Conservation (phyloP, 2,797 vertebrate species). For the Rousettus madagascariensis region DNA sequence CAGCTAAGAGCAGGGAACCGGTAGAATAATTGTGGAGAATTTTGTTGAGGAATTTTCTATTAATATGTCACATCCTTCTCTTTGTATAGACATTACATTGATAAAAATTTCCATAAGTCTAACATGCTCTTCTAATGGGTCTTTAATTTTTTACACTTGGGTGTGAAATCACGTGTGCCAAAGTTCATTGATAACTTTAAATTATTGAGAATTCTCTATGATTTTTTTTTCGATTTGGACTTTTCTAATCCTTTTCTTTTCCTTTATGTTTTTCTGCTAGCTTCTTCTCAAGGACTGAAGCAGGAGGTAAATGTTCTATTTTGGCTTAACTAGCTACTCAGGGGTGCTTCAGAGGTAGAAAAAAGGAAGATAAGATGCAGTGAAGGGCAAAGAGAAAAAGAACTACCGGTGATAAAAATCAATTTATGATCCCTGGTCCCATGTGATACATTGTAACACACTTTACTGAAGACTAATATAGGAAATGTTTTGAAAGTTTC, state of each 20-base stretch:
- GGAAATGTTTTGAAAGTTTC: neutral
- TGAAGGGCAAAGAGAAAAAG: slow-evolving; percentile 57
- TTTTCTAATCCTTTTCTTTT: neutral
- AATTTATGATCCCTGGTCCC: slow-evolving; percentile 1
- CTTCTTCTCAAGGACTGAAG: slow-evolving; percentile 44
- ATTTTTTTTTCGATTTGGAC: neutral
- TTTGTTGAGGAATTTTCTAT: neutral
- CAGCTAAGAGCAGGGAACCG: neutral
- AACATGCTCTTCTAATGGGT: neutral
- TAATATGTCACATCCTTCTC: neutral
- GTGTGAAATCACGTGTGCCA: neutral
- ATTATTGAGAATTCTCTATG: neutral
- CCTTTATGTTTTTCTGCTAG: neutral
- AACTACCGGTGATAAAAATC: slow-evolving; percentile 16
- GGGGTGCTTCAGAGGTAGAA: slow-evolving; percentile 44
- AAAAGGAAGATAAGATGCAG: neutral
- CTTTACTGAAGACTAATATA: slow-evolving; percentile 21
- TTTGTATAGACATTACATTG: neutral
- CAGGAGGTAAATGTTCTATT: slow-evolving; percentile 57
- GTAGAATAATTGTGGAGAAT: neutral
- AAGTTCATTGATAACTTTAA: neutral
- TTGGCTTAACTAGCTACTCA: slow-evolving; percentile 56
- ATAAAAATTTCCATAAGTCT: neutral
- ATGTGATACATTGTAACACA: neutral
- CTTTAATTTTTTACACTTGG: neutral